Conservation (phyloP, 2,113 vertebrate genomes). For the Otus sunia region DNA sequence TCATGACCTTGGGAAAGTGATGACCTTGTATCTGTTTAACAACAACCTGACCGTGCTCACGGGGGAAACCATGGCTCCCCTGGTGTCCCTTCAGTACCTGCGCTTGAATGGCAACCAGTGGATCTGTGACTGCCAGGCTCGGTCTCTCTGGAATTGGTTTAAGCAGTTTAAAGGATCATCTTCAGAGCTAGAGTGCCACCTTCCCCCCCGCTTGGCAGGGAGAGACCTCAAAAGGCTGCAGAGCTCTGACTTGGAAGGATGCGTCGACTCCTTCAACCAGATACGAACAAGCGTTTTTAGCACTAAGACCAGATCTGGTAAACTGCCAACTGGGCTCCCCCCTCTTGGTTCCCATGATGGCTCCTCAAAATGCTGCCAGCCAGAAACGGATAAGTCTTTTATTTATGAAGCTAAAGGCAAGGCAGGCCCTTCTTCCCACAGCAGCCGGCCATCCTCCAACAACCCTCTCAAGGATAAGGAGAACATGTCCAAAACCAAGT, state of each 20-base stretch:
- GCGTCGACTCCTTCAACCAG: conserved; percentile 78
- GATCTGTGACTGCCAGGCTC: conserved; percentile 95
- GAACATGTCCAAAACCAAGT: conserved; percentile 90
- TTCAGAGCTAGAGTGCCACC: conserved; percentile 88
- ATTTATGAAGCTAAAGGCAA: conserved; percentile 87
- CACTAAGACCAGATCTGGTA: conserved; percentile 79
- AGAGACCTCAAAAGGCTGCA: conserved; percentile 89
- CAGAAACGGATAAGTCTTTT: conserved; percentile 87
- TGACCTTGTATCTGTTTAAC: conserved; percentile 93
- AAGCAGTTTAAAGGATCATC: conserved; percentile 95
- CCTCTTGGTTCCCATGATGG: conserved; percentile 65
- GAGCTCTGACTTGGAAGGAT: conserved; percentile 85
- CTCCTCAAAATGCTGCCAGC: conserved; percentile 86
- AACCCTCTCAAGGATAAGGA: conserved; percentile 89
- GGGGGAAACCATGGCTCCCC: conserved; percentile 86
- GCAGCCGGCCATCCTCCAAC: conserved; percentile 85
- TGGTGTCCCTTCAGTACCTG: conserved; percentile 91
- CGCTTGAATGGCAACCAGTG: conserved; percentile 96
- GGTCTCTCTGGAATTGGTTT: conserved; percentile 96
- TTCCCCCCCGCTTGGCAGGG: conserved; percentile 81
- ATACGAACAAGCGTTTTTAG: conserved; percentile 83
- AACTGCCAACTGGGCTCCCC: conserved; percentile 76
- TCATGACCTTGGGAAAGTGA: conserved; percentile 89
- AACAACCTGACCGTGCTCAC: conserved; percentile 92
- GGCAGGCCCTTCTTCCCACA: conserved; percentile 75